Conservation (phyloP, 2,888 invertebrate genomes). For the Patella pellucida region DNA sequence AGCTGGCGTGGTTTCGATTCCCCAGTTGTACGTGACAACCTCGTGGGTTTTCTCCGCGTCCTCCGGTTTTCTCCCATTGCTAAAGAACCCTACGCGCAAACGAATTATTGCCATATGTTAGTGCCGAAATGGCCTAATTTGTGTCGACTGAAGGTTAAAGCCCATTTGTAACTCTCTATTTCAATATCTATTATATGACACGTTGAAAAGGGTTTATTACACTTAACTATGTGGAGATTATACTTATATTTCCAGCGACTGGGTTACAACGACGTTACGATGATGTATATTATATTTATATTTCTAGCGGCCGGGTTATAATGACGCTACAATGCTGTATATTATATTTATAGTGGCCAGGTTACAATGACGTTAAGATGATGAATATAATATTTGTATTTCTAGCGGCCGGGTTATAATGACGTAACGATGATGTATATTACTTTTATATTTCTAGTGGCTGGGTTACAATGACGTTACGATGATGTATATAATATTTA, state of each 20-base stretch:
- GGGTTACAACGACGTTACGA: conserved; percentile 56
- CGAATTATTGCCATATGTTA: too few species aligned
- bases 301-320: conserved; percentile 52
- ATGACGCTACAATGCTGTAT: conserved; percentile 55
- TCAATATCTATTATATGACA: too few species aligned
- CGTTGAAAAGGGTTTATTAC: too few species aligned
- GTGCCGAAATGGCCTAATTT: too few species aligned
- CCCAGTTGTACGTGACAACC: too few species aligned
- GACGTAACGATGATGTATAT: conserved; percentile 52
- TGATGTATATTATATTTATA: conserved; percentile 40
- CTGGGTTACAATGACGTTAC: conserved; percentile 59
- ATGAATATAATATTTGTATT: conserved; percentile 34
- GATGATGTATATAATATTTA: conserved; percentile 40
- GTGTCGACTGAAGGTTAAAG: too few species aligned
- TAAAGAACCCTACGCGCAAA: too few species aligned
- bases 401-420: conserved; percentile 52
- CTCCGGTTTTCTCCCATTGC: too few species aligned
- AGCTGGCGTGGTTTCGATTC: too few species aligned
- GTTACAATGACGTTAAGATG: conserved; percentile 58
- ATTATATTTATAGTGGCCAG: conserved; percentile 41
- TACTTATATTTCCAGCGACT: conserved; percentile 35
- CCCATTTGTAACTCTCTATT: too few species aligned
- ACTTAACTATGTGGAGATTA: too few species aligned
- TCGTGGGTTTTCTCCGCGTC: too few species aligned
- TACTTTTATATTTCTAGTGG: conserved; percentile 32